Percentiles rank a stretch among this genome's conserved stretches.
phyloP scores from a whole-genome alignment of 2,888 invertebrate species.

The Hydriomena furcata region DNA sequence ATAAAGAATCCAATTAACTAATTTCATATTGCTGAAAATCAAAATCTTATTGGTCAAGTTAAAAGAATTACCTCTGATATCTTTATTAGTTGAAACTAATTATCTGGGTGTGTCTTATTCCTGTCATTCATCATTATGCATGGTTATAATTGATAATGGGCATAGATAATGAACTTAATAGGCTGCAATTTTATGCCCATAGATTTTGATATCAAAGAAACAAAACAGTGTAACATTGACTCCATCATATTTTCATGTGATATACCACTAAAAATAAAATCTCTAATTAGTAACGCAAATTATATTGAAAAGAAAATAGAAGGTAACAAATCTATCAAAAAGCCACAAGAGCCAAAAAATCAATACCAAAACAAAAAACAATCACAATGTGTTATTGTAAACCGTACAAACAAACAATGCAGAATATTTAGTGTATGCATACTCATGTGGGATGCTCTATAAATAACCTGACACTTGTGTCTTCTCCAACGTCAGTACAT shows the following conservation, averaged over 20 bases:
- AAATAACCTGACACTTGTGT: constrained; percentile 63
- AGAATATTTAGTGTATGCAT: constrained; percentile 44
- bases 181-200: not conserved
- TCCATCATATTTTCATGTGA: not conserved
- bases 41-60: too few species aligned
- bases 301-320: too few species aligned
- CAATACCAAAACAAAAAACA: constrained; percentile 16
- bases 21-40: too few species aligned
- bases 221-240: not conserved
- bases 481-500: constrained; percentile 20
- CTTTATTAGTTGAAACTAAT: not conserved
- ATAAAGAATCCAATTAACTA: too few species aligned
- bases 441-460: constrained; percentile 70
- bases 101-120: not conserved
- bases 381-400: constrained; percentile 26
- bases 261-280: too few species aligned
- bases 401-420: constrained; percentile 37
- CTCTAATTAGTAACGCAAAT: too few species aligned
- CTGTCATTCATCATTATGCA: not conserved
- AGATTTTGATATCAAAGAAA: not conserved
- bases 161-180: not conserved
- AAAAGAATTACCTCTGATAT: not conserved
- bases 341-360: not conserved
- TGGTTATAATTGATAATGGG: not conserved
- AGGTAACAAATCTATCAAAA: not conserved